Conservation (phyloP, 2,888 invertebrate genomes). For the Caenorhabditis sinica region DNA sequence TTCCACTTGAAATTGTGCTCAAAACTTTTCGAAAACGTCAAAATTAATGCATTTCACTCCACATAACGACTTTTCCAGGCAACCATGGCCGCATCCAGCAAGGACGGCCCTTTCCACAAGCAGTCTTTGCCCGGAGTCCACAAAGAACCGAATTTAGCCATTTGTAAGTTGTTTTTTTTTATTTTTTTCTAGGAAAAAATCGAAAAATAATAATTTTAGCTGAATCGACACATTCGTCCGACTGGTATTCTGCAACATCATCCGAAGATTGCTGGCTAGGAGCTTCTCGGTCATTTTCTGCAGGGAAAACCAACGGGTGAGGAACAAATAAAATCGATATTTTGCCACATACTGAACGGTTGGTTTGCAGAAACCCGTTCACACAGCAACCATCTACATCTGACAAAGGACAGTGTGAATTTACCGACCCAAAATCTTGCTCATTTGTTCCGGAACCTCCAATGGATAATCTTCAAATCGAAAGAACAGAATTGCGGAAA, state of each 20-base stretch:
- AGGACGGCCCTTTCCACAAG: constrained; percentile 31
- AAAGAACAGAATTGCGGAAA: neutral
- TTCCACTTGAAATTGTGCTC: neutral
- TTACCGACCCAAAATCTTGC: constrained; percentile 40
- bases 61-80: constrained; percentile 26
- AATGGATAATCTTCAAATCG: neutral
- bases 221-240: constrained; percentile 28
- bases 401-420: constrained; percentile 16
- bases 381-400: neutral
- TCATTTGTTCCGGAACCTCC: constrained; percentile 23
- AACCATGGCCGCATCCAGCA: constrained; percentile 40
- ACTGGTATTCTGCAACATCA: constrained; percentile 48
- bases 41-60: constrained; percentile 16
- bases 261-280: constrained; percentile 25
- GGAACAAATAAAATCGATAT: neutral
- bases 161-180: constrained; percentile 36
- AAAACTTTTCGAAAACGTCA: constrained; percentile 7
- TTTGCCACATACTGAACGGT: neutral
- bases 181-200: neutral
- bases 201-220: constrained; percentile 14
- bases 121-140: constrained; percentile 46
- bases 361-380: neutral
- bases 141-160: constrained; percentile 37
- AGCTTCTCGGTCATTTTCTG: constrained; percentile 14
- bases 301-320: constrained; percentile 20